Evolutionary conservation across 2,113 vertebrate species (phyloP), one percentile per base, ranked within the genome.

Genomic region (Callithrix jacchus): DNA sequence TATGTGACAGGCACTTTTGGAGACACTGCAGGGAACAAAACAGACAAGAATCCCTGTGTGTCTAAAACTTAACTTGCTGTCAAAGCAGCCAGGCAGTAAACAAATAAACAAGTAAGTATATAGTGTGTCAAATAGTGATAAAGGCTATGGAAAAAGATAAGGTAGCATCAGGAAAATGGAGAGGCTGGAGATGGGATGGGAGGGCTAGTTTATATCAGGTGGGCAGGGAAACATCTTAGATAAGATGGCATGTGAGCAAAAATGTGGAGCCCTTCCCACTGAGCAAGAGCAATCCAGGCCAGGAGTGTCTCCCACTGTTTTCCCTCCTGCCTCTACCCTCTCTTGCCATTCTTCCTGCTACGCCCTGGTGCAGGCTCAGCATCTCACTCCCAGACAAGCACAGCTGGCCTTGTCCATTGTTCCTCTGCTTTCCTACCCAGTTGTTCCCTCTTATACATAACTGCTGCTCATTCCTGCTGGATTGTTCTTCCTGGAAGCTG

Each of bases 61-160:
- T 89, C 79, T 87, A 52, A 87, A 87, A 52, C 32, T 82, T 81
- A 71, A 70, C 52, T 66, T 88, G 11, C 61, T 56, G 58, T 90
- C 68, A 79, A 42, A 40, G 3, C 27, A 47, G 21, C 40, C 37
- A 91, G 42, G 3, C 42, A 74, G 45, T 76, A 87, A 95, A 89
- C 14, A 88, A 83, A 81, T 23, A 74, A 92, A 37, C 27, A 80
- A 87, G 25, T 52, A 71, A 3, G n/a, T 47, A 14, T 18, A 23
- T 45, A 92, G 54, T 74, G 80, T 16, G 12, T 76, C 71, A 95
- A 88, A 37, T n/a, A 25, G 61, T 58, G n/a, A 87, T 91, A 56
- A 89, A 92, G 74, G 12, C 32, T 94, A 40, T 17, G 18, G 32
- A 91, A 76, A 76, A 77, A 81, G 87, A 76, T 88, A 93, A 92